These are phyloP conservation scores for Danio aesculapii DNA, from an alignment of 2,797 vertebrate species.

Conservation along the genomic window DNA sequence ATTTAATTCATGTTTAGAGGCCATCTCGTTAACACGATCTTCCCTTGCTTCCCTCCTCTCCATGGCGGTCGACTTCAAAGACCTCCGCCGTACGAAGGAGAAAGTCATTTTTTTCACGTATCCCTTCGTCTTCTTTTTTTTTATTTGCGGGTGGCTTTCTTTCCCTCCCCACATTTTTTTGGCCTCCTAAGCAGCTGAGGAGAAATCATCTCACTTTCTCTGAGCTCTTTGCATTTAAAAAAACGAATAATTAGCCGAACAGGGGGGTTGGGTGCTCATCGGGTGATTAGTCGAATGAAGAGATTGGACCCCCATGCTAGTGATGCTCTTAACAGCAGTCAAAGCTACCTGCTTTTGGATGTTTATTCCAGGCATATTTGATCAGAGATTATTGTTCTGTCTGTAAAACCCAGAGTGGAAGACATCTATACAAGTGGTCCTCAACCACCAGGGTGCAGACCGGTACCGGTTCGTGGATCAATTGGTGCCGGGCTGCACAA, in stretches of 20 bases:
- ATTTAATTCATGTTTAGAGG: constrained; percentile 86
- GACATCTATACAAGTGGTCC: not conserved
- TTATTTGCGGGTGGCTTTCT: constrained; percentile 61
- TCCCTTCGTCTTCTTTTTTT: constrained; percentile 59
- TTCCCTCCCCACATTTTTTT: constrained; percentile 47
- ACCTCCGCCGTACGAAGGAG: constrained; percentile 72
- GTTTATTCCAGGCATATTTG: constrained; percentile 21
- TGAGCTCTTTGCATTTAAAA: constrained; percentile 84
- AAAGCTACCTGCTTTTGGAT: constrained; percentile 55
- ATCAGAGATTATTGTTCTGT: not conserved
- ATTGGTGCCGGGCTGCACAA: too few species aligned
- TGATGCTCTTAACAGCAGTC: constrained; percentile 51
- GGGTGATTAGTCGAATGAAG: constrained; percentile 58
- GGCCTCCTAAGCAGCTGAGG: constrained; percentile 70
- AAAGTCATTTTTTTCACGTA: constrained; percentile 81
- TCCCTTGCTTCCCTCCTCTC: constrained; percentile 69
- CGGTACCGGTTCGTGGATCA: too few species aligned
- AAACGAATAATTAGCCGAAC: constrained; percentile 81
- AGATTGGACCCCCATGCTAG: constrained; percentile 50
- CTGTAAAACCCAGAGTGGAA: not conserved
- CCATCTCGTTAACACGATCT: constrained; percentile 85
- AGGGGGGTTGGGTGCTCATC: constrained; percentile 59
- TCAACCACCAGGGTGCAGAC: too few species aligned
- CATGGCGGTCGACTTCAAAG: constrained; percentile 78
- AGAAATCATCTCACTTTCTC: constrained; percentile 86